Evolutionary conservation across 1,140 invertebrate genomes (phyloP), one percentile per base, ranked within the genome.

Genomic region (Nixonia krombeini): DNA sequence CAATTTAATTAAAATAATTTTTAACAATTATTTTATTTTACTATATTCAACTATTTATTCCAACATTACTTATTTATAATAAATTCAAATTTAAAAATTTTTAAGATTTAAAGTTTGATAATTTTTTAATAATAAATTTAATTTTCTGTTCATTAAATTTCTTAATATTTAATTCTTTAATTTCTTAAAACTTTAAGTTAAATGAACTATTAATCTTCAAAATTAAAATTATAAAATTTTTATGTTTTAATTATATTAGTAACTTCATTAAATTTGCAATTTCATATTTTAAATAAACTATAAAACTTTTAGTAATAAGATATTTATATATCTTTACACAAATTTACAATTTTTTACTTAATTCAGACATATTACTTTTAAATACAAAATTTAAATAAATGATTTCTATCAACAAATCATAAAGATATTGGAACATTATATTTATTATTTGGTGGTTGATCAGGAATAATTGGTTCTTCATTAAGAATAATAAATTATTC

Each of bases 361-460:
- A n/a, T 26, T 26, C 25, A 26, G 25, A 26, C 25, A 26, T 26
- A 26, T 26, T 26, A 26, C 25, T 26, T 5, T 26, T n/a, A n/a
- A n/a, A n/a, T n/a, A n/a, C n/a, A n/a, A n/a, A n/a, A n/a, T n/a
- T n/a, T n/a, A n/a, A n/a, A n/a, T n/a, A n/a, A 87, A 86, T 88
- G 86, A 81, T 67, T 91, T 69, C 89, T 85, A 79, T 91, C 90
- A 56, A n/a, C n/a, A n/a, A n/a, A n/a, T n/a, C n/a, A n/a, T n/a
- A n/a, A n/a, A n/a, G n/a, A n/a, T n/a, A 92, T 92, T 88, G 90
- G 90, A 70, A 90, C 88, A 33, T 79, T 92, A 84, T 92, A 92
- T 86, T 90, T 92, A 81, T 86, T 91, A 72, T 91, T 92, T 81
- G 89, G 90, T 12, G 83, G 88, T 65, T 91, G 89, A 86, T 61